Base-by-base conservation (phyloP, 2,113 vertebrate genomes). In the Taurulus bubalis region DNA sequence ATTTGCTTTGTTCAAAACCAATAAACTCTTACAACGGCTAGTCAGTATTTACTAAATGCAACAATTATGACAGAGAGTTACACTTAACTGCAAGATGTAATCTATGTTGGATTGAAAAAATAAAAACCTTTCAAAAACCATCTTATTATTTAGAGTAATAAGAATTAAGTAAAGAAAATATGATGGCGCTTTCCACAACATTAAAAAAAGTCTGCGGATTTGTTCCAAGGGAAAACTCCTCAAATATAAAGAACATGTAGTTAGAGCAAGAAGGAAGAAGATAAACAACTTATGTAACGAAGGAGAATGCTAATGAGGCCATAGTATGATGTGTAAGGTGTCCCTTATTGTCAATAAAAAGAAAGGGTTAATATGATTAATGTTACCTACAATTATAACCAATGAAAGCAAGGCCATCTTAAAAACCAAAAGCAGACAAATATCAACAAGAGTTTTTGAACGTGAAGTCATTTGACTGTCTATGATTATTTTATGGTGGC, bases 21-120 rank as follows among this genome's bases (percentile, higher is more conserved):
- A 14, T 36, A 3, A 26, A 14, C 9, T 36, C 1, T 47, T 9
- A 1, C 6, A 42, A 0, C 28, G 1, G 1, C 2, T 32, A 15
- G 0, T 22, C 15, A 8, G 6, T 15, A n/a, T 59, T 28, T 20
- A 12, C 1, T 47, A 59, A 34, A 20, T 20, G 12, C 4, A 20
- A 55, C 18, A 66, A 3, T 0, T 3, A 4, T 0, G 0, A 0
- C 0, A 36, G 24, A 68, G 3, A 8, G 15, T 2, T 12, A 1
- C 1, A 45, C 3, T 11, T 36, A 1, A 53, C 15, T 53, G 2
- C 12, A 26, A 38, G 34, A 16, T 16, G 2, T 14, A 36, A 18
- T 14, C 0, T 0, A 2, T 11, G 24, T 1, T 16, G 58, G 1
- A 63, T 36, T 26, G 0, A 24, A 2, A 49, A 49, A 49, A 49